A percentile compares a stretch with the other conserved stretches of the same genome.
These are phyloP conservation scores for Tineola bisselliella DNA, from an alignment of 2,888 invertebrate species.

Conservation along the genomic window DNA sequence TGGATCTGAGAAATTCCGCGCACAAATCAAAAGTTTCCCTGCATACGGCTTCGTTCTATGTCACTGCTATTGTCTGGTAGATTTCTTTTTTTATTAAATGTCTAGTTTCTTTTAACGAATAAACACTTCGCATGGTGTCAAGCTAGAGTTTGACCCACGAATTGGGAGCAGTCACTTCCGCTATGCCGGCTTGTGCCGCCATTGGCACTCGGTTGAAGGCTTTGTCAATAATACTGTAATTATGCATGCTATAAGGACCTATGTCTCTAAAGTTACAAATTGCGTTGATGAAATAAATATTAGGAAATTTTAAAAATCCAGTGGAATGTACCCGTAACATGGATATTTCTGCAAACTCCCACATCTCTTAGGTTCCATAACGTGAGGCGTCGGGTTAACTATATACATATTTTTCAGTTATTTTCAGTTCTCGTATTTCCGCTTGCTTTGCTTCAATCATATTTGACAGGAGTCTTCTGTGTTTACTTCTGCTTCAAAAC, in stretches of 20 bases:
- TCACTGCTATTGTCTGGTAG: not conserved
- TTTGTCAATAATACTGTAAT: too few species aligned
- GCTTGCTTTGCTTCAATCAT: not conserved
- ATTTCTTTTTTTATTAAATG: too few species aligned
- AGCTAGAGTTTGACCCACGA: too few species aligned
- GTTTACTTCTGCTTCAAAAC: not conserved
- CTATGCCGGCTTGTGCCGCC: too few species aligned
- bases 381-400: not conserved
- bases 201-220: too few species aligned
- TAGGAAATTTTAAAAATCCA: too few species aligned
- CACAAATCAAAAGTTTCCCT: conserved; percentile 6
- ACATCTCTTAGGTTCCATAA: not conserved
- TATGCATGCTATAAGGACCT: too few species aligned
- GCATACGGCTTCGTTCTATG: not conserved
- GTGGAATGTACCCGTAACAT: not conserved
- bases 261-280: too few species aligned
- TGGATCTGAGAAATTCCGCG: not conserved
- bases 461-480: not conserved
- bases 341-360: not conserved
- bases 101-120: too few species aligned
- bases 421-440: not conserved
- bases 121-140: too few species aligned
- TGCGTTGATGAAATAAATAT: too few species aligned
- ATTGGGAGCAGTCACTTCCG: too few species aligned
- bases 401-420: not conserved